Percentiles rank a stretch among this genome's conserved stretches.
phyloP scores from a whole-genome alignment of 2,113 vertebrate genomes.

The Ammodytes marinus region DNA sequence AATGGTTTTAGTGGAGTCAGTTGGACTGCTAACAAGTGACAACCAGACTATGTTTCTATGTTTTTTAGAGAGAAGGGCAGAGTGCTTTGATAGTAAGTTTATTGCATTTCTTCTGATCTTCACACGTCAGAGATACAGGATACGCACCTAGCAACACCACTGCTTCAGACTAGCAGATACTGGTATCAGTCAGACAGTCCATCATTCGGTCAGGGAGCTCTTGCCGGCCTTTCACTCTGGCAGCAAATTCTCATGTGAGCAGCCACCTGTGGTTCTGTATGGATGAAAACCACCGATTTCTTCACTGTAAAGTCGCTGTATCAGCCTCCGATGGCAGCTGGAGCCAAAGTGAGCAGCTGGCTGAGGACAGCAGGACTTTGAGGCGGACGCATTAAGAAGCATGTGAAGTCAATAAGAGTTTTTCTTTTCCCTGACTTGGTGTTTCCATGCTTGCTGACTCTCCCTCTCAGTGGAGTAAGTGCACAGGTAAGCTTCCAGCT shows the following conservation, averaged over 20 bases:
- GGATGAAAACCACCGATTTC: conserved; percentile 21
- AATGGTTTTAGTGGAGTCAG: too few relatives aligned
- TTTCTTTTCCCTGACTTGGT: conserved; percentile 77
- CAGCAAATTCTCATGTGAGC: background rate
- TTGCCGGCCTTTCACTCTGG: background rate
- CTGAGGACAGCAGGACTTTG: conserved; percentile 57
- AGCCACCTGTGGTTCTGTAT: conserved; percentile 33
- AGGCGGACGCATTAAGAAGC: conserved; percentile 52
- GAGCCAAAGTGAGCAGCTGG: conserved; percentile 16
- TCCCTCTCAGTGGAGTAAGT: conserved; percentile 72
- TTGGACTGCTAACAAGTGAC: too few relatives aligned
- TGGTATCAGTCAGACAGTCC: conserved; percentile 18
- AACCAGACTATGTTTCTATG: too few relatives aligned
- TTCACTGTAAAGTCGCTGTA: conserved; percentile 23
- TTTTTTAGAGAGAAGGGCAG: too few relatives aligned
- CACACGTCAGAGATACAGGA: too few relatives aligned
- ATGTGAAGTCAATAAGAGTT: conserved; percentile 60
- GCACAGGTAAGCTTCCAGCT: conserved; percentile 77
- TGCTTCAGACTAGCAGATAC: background rate
- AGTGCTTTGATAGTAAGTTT: too few relatives aligned
- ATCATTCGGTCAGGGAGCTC: conserved; percentile 15
- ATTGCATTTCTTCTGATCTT: too few relatives aligned
- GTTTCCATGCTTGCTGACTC: conserved; percentile 68
- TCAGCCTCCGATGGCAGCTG: conserved; percentile 19
- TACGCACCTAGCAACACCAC: too few relatives aligned